Percentiles rank a stretch among this genome's conserved stretches.
phyloP scores from a whole-genome alignment of 2,797 vertebrate genomes.

The Sebastes cheni region DNA sequence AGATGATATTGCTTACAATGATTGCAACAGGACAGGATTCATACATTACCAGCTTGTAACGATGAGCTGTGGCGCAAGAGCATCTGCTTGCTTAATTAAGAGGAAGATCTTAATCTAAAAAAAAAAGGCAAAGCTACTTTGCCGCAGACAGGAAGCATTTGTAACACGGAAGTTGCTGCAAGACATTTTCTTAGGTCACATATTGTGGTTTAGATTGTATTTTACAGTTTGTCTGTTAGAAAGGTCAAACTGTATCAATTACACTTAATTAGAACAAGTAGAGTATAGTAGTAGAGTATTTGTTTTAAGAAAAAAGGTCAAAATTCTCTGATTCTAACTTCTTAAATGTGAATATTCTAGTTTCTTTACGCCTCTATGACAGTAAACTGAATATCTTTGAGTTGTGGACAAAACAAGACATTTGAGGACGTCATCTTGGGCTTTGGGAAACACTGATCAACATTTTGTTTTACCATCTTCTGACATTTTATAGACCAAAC shows the following conservation, averaged over 20 bases:
- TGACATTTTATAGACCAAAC: too few species aligned
- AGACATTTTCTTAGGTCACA: background rate
- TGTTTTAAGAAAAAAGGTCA: too few species aligned
- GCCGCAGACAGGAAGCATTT: background rate
- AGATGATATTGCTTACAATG: background rate
- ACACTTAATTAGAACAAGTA: background rate
- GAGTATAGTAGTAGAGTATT: too few species aligned
- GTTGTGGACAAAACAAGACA: too few species aligned
- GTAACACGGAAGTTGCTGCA: background rate
- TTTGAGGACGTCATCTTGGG: accelerated
- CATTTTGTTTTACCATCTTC: too few species aligned
- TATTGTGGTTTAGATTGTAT: background rate
- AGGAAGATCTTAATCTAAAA: background rate
- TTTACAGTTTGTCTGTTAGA: background rate
- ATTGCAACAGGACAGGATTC: background rate
- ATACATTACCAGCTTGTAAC: background rate
- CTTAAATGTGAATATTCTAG: too few species aligned
- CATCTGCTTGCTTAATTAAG: slow-evolving; percentile 4
- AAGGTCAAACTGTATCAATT: background rate
- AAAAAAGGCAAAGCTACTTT: background rate
- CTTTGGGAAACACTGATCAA: too few species aligned
- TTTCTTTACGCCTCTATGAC: too few species aligned
- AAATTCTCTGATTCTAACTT: too few species aligned
- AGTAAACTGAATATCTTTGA: accelerated
- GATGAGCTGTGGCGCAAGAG: background rate